phyloP scores from a whole-genome alignment of 2,113 vertebrate genomes.

The Saccopteryx bilineata region DNA sequence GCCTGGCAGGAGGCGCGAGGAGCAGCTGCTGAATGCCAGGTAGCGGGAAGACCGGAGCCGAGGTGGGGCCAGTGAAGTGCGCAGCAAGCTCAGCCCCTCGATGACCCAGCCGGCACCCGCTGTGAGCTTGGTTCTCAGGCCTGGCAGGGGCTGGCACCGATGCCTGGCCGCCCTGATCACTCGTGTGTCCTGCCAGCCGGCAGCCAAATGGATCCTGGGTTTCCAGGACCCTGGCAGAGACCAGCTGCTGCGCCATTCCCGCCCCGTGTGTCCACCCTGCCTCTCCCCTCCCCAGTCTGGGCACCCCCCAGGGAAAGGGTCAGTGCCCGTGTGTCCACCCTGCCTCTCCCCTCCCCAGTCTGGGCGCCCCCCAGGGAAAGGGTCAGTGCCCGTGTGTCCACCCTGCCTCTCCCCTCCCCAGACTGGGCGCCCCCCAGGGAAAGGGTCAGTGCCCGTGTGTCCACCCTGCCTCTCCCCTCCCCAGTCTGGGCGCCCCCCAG shows the following conservation, averaged over 20 bases:
- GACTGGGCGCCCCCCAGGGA: too few relatives aligned
- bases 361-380: not conserved
- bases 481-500: not conserved
- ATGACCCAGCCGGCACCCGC: not conserved
- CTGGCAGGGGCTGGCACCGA: not conserved
- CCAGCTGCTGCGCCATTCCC: not conserved
- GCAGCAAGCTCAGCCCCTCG: not conserved
- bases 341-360: not conserved
- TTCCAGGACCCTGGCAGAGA: not conserved
- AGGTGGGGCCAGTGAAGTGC: not conserved
- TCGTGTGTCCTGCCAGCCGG: not conserved
- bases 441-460: too few relatives aligned
- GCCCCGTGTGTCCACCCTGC: not conserved
- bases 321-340: not conserved
- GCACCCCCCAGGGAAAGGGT: not conserved
- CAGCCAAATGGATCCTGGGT: not conserved
- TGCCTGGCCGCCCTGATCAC: not conserved
- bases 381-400: too few relatives aligned
- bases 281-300: not conserved
- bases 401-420: too few relatives aligned
- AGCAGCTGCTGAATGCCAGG: conserved; percentile 51
- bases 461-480: not conserved
- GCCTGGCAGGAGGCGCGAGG: not conserved
- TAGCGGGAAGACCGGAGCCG: not conserved
- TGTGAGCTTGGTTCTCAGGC: not conserved